Conservation (phyloP, 1,140 invertebrate genomes). For the Probaryconus sp. region DNA sequence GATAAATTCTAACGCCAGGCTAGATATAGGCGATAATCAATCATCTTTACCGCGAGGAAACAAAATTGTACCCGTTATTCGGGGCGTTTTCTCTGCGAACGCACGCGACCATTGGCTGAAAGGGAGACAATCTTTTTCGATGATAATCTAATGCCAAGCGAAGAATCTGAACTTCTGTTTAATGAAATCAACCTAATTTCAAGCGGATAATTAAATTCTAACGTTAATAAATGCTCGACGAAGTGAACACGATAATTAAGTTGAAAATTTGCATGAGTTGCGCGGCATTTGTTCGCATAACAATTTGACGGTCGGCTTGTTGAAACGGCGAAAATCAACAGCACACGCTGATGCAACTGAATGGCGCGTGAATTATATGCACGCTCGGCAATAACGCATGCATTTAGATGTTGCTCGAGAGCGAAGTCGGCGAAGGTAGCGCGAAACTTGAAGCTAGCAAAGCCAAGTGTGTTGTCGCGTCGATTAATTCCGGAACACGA, state of each 20-base stretch:
- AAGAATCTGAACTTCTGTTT: too few relatives aligned
- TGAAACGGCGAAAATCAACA: slow-evolving; percentile 27
- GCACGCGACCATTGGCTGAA: too few relatives aligned
- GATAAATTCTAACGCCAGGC: too few relatives aligned
- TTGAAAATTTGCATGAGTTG: slow-evolving; percentile 14
- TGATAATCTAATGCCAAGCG: too few relatives aligned
- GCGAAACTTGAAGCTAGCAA: slow-evolving; percentile 13
- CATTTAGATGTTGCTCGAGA: slow-evolving; percentile 7
- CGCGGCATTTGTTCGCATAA: slow-evolving; percentile 11
- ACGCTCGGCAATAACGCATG: slow-evolving; percentile 29
- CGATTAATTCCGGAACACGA: slow-evolving; percentile 55
- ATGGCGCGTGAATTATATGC: slow-evolving; percentile 44
- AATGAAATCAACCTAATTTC: too few relatives aligned
- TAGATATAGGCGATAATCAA: too few relatives aligned
- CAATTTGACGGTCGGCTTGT: slow-evolving; percentile 18
- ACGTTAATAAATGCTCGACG: too few relatives aligned
- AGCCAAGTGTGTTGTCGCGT: slow-evolving; percentile 51
- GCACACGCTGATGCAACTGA: slow-evolving; percentile 13
- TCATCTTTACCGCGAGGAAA: too few relatives aligned
- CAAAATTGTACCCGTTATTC: too few relatives aligned
- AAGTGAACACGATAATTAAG: not conserved
- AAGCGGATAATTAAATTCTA: too few relatives aligned
- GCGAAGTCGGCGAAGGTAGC: not conserved
- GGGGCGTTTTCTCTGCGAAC: too few relatives aligned
- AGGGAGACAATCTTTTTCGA: too few relatives aligned